Base-by-base conservation (phyloP, 2,888 invertebrate genomes). In the Julus scanicus region DNA sequence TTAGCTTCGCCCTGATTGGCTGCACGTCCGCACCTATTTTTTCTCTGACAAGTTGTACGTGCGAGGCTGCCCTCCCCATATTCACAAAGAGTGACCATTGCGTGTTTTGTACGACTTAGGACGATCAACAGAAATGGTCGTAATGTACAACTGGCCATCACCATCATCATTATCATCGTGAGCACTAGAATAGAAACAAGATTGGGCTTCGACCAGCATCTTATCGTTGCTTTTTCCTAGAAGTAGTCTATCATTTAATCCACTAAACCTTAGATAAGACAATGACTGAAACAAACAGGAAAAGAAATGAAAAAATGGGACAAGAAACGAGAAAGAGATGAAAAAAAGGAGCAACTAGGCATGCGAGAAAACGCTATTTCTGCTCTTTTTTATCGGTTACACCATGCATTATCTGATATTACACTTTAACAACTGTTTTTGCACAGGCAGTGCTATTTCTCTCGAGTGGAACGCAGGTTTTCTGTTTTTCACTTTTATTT, bases 181-280 rank as follows among this genome's bases (percentile, higher is more conserved):
- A 80, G 80, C 80, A 80, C 80, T 80, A 80, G 80, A 80, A 80
- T 80, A 80, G 80, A 80, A 80, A 80, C 80, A 80, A 80, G 80
- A 80, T 80, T 80, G 80, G 80, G 80, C 80, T 80, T 80, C 80
- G 80, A 80, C 80, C 80, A 80, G 80, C 80, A 80, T 80, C 80
- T 80, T 80, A 80, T 80, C 80, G 80, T 13, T 37, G 80, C 37
- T 37, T 80, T 80, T 80, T 80, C 80, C 13, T 37, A 20, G 80
- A 29, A 80, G 80, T 80, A 80, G 80, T 80, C 80, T 80, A 80
- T 80, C 80, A 80, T 80, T 80, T 80, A 80, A 80, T 80, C 80
- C 80, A 80, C 80, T 80, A 80, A 80, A 80, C 80, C 80, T 80
- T 80, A 29, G 80, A 80, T 80, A 80, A 80, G 80, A 37, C 80